Evolutionary conservation across 2,888 invertebrate species (phyloP).

Genomic region (Drymonia ruficornis): DNA sequence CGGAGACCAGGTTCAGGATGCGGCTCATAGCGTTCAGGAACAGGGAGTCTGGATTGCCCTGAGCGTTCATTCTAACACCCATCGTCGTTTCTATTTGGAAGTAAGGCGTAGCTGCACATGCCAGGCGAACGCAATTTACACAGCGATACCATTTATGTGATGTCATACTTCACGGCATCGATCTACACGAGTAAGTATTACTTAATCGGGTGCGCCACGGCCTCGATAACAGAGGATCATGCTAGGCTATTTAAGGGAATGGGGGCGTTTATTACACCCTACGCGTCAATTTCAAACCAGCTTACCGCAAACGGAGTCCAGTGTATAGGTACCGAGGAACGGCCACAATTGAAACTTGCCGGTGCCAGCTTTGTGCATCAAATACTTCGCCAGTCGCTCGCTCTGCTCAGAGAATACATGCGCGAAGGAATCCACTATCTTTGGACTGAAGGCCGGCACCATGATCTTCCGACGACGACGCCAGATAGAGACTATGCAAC

Average conservation of each 20-base stretch:
- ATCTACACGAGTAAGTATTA: no score
- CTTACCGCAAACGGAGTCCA: slow-evolving; percentile 87
- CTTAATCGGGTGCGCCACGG: no score
- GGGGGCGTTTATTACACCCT: no score
- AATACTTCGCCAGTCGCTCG: slow-evolving; percentile 68
- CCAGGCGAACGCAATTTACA: no score
- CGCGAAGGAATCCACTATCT: slow-evolving; percentile 87
- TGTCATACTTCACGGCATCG: no score
- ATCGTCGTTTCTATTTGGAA: neutral
- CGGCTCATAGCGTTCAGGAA: slow-evolving; percentile 56
- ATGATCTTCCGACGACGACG: slow-evolving; percentile 85
- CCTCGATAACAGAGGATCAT: no score
- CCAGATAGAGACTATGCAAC: slow-evolving; percentile 82
- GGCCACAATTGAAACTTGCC: slow-evolving; percentile 80
- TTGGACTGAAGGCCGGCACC: slow-evolving; percentile 88
- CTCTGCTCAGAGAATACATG: slow-evolving; percentile 86
- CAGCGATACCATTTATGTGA: no score
- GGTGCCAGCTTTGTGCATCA: slow-evolving; percentile 50
- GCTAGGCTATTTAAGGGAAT: no score
- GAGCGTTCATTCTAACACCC: slow-evolving; percentile 48
- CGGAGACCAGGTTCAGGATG: slow-evolving; percentile 52
- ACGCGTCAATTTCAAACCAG: slow-evolving; percentile 9
- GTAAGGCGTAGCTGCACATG: no score
- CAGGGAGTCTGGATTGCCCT: slow-evolving; percentile 52
- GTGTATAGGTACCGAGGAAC: slow-evolving; percentile 81